A percentile compares a stretch with the other conserved stretches of the same genome.
Conservation (phyloP, 2,888 invertebrate species). For the Drosophila parthenogenetica region DNA sequence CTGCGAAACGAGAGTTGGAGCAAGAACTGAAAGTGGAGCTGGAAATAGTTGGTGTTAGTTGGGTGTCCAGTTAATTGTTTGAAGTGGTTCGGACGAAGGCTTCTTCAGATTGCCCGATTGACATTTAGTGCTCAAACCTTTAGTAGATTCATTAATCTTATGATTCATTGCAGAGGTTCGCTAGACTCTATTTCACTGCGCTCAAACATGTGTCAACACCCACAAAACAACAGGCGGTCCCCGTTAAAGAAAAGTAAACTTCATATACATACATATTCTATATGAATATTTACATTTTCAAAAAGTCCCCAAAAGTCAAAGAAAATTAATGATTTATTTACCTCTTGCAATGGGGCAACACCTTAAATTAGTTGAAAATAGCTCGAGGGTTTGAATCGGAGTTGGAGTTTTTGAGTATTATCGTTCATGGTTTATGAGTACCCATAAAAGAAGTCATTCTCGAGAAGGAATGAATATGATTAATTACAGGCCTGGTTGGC, state of each 20-base stretch:
- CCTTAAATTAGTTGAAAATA: conserved; percentile 75
- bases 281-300: conserved; percentile 9
- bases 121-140: conserved; percentile 59
- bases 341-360: conserved; percentile 67
- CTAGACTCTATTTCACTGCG: conserved; percentile 22
- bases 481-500: conserved; percentile 53
- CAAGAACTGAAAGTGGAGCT: conserved; percentile 3
- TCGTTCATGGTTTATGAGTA: conserved; percentile 45
- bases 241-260: conserved; percentile 4
- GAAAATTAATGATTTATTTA: conserved; percentile 77
- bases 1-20: conserved; percentile 38
- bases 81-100: conserved; percentile 44
- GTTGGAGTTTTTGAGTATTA: conserved; percentile 12
- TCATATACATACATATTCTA: not conserved
- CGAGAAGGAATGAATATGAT: conserved; percentile 67
- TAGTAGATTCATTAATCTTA: conserved; percentile 66
- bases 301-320: conserved; percentile 45
- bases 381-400: conserved; percentile 14
- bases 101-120: conserved; percentile 67
- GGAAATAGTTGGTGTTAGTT: conserved; percentile 1
- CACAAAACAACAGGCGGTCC: conserved; percentile 77
- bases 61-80: conserved; percentile 63
- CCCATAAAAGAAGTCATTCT: conserved; percentile 61
- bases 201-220: conserved; percentile 80
- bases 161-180: conserved; percentile 57